A percentile compares a stretch with the other conserved stretches of the same genome.
phyloP scores from a whole-genome alignment of 1,140 invertebrate species.

The Pectinophora gossypiella region DNA sequence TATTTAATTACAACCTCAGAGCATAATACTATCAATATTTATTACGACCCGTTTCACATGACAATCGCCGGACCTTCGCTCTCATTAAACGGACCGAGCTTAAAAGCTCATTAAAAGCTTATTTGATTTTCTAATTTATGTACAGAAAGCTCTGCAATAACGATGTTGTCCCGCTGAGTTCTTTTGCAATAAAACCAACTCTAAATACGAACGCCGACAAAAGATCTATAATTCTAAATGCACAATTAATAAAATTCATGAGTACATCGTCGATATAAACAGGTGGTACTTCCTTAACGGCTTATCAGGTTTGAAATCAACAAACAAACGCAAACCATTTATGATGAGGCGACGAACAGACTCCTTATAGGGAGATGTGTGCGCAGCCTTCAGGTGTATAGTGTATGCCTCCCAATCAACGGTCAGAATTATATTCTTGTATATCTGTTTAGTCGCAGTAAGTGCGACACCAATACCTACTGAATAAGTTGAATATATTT shows the following conservation, averaged over 20 bases:
- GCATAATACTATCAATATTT: not conserved
- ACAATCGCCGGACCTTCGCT: conserved; percentile 24
- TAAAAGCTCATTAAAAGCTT: conserved; percentile 24
- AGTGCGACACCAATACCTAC: too few relatives aligned
- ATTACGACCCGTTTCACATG: conserved; percentile 5
- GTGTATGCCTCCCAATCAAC: too few relatives aligned
- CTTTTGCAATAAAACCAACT: not conserved
- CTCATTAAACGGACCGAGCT: conserved; percentile 21
- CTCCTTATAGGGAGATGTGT: conserved; percentile 29
- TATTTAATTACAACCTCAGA: conserved; percentile 4
- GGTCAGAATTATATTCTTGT: too few relatives aligned
- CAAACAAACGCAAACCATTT: conserved; percentile 27
- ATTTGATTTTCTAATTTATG: conserved; percentile 47
- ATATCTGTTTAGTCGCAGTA: too few relatives aligned
- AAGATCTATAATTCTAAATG: not conserved
- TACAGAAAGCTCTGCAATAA: conserved; percentile 11
- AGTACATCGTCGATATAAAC: too few relatives aligned
- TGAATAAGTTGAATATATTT: too few relatives aligned
- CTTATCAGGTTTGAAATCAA: not conserved
- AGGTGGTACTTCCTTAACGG: not conserved
- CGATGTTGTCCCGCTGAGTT: not conserved
- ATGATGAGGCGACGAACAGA: conserved; percentile 26
- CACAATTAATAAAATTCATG: too few relatives aligned
- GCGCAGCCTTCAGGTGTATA: conserved; percentile 14
- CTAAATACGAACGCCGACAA: not conserved